Evolutionary conservation across 2,113 vertebrate species (phyloP).

Genomic region (Coptodon rendalli): DNA sequence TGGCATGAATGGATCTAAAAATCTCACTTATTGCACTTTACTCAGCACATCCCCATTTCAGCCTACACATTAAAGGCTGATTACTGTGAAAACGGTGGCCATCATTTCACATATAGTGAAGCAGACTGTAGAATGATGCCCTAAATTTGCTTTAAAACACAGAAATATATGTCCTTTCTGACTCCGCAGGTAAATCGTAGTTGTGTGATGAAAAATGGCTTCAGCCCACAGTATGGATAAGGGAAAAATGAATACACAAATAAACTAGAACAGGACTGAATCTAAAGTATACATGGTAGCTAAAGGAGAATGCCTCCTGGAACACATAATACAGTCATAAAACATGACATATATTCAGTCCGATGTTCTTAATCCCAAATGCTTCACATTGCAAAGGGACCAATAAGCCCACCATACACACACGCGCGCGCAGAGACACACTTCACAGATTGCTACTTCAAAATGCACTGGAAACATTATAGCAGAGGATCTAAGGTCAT

Average conservation of each 20-base stretch:
- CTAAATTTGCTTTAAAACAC: constrained; percentile 29
- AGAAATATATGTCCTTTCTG: neutral
- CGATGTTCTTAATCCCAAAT: neutral
- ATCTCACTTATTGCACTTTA: neutral
- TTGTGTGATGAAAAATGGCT: neutral
- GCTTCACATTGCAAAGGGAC: neutral
- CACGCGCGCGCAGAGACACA: neutral
- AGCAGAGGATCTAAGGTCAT: constrained; percentile 39
- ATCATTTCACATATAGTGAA: constrained; percentile 2
- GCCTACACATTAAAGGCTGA: constrained; percentile 10
- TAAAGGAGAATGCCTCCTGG: neutral
- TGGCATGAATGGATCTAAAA: neutral
- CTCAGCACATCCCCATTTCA: constrained; percentile 9
- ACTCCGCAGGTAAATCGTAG: neutral
- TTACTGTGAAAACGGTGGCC: constrained; percentile 14
- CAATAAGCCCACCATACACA: neutral
- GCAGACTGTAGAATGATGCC: constrained; percentile 30
- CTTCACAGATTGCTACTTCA: neutral
- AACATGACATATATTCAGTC: neutral
- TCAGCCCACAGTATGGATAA: neutral
- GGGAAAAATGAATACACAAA: neutral
- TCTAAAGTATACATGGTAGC: neutral
- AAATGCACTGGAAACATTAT: constrained; percentile 14
- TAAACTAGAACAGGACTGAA: neutral
- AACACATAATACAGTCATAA: neutral